phyloP scores from a whole-genome alignment of 2,797 vertebrate genomes.

The Perodicticus potto region DNA sequence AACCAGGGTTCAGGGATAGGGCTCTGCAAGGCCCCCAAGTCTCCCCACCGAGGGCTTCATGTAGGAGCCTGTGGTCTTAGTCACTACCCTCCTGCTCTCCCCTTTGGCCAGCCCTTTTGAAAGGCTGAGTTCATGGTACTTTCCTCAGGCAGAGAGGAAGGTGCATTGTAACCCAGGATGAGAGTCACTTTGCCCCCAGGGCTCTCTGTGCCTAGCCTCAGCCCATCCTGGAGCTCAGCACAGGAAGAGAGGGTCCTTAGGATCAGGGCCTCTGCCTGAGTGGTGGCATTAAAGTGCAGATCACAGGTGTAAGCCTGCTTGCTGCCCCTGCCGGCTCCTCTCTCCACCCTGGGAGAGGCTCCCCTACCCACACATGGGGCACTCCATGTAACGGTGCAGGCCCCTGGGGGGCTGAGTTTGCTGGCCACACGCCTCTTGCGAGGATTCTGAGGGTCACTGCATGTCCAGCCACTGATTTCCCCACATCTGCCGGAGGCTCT shows the following conservation, averaged over 20 bases:
- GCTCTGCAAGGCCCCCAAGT: background rate
- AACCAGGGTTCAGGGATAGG: background rate
- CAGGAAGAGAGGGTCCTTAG: background rate
- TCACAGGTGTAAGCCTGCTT: background rate
- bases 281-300: background rate
- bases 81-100: no score
- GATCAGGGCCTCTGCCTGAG: background rate
- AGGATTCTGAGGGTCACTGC: accelerated
- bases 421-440: background rate
- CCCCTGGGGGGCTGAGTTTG: background rate
- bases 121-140: background rate
- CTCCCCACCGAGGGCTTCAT: background rate
- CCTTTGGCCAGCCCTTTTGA: background rate
- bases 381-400: background rate
- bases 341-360: background rate
- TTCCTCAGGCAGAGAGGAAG: background rate
- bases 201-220: background rate
- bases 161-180: accelerated
- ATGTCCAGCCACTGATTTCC: background rate
- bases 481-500: background rate
- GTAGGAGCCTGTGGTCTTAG: accelerated
- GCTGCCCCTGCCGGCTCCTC: no score
- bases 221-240: background rate
- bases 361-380: accelerated
- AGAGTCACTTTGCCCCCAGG: background rate